Base-by-base conservation (phyloP, 1,140 invertebrate genomes). In the Trichonephila clavata region DNA sequence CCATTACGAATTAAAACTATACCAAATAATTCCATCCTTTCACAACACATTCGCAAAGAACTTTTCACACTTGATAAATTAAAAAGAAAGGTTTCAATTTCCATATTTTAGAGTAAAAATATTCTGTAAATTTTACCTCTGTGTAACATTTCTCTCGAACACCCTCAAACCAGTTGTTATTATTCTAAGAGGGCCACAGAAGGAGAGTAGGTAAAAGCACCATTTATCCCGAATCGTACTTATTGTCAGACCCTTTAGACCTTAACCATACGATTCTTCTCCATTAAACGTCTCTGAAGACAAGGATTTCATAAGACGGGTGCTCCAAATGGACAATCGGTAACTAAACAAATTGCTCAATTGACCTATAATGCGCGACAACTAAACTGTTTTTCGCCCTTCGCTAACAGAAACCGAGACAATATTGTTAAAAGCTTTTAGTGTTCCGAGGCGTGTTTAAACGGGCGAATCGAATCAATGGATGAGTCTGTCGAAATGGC, bases 371-470 rank as follows among this genome's bases (percentile, higher is more conserved):
- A 83, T 83, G 81, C 57, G 81, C 50, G 24, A 83, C 20, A 59
- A 59, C 81, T 57, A 57, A 83, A 83, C 81, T 50, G 81, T 83
- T 83, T 83, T 83, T n/a, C 21, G 43, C 81, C 21, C n/a, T 57
- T 59, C 50, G 16, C 71, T 21, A 24, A 50, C 13, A 20, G 81
- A 18, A 57, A 39, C 71, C 16, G 27, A 39, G 14, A 83, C 81
- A 83, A 83, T 83, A 83, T 57, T 83, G 81, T 59, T 83, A 83
- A 83, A 83, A 83, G 81, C 81, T 83, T 83, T 83, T 59, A 83
- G 43, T 21, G 50, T 21, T 43, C 43, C 24, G 43, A 83, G 16
- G 39, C 13, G 27, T 83, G 81, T 50, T 83, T 83, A 57, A 50
- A 83, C 13, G 81, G 57, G 81, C 13, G 16, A 24, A 21, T 43